Evolutionary conservation across 1,140 invertebrate genomes (phyloP).

Genomic region (Solenopsis fugax): DNA sequence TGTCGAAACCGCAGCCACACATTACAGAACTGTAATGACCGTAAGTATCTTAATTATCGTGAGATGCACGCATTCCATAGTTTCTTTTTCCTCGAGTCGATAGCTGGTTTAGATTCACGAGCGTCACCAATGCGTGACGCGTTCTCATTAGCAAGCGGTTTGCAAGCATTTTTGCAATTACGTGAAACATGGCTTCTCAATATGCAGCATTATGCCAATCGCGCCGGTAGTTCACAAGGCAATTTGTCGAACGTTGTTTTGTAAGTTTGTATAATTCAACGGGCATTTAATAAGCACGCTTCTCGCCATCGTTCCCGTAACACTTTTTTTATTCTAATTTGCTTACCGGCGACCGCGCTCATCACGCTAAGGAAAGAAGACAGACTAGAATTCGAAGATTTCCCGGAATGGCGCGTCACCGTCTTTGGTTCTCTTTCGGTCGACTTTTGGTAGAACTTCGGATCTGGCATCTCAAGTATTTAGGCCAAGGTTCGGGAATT

Average conservation of each 20-base stretch:
- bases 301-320: constrained; percentile 14
- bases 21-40: not conserved
- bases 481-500: constrained; percentile 69
- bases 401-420: constrained; percentile 33
- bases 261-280: constrained; percentile 27
- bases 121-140: constrained; percentile 69
- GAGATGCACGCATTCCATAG: not conserved
- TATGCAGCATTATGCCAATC: not conserved
- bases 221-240: not conserved
- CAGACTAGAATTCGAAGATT: constrained; percentile 57
- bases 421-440: not conserved
- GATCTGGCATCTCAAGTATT: constrained; percentile 61
- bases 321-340: constrained; percentile 37
- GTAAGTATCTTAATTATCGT: constrained; percentile 64
- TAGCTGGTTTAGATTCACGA: constrained; percentile 49
- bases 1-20: not conserved
- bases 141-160: constrained; percentile 53
- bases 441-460: constrained; percentile 49
- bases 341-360: constrained; percentile 33
- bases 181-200: constrained; percentile 5
- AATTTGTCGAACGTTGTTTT: constrained; percentile 21
- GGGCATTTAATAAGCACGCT: not conserved
- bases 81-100: constrained; percentile 51
- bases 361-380: constrained; percentile 12
- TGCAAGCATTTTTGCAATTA: constrained; percentile 55